These are phyloP conservation scores for Ptychadena robeensis DNA, from an alignment of 2,797 vertebrate species.

Conservation along the genomic window DNA sequence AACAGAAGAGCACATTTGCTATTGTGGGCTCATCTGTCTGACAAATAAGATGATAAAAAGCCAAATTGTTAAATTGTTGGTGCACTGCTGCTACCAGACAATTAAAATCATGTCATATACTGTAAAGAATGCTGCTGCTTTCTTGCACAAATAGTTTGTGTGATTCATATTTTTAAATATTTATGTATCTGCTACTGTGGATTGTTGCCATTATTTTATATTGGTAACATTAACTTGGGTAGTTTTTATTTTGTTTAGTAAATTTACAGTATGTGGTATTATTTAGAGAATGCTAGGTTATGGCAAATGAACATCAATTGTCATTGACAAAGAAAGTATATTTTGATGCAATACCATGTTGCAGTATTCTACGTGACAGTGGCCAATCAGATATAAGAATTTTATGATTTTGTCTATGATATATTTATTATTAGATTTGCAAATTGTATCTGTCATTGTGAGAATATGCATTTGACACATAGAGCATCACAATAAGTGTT, in stretches of 20 bases:
- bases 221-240: background rate
- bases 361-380: too few relatives aligned
- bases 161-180: background rate
- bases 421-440: too few relatives aligned
- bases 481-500: too few relatives aligned
- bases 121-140: slow-evolving; percentile 25
- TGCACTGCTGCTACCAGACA: slow-evolving; percentile 62
- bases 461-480: too few relatives aligned
- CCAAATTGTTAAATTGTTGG: slow-evolving; percentile 70
- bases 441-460: too few relatives aligned
- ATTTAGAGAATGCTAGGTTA: background rate
- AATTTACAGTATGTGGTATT: background rate
- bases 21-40: slow-evolving; percentile 73
- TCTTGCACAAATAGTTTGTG: slow-evolving; percentile 9
- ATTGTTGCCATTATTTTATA: background rate
- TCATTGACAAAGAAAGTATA: background rate
- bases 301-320: too few relatives aligned
- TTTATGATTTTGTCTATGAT: too few relatives aligned
- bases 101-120: slow-evolving; percentile 57
- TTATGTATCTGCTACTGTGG: background rate
- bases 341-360: too few relatives aligned
- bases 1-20: slow-evolving; percentile 74
- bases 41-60: slow-evolving; percentile 78
- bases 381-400: too few relatives aligned
- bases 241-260: background rate